phyloP scores from a whole-genome alignment of 2,113 vertebrate species.

The Istiophorus platypterus region DNA sequence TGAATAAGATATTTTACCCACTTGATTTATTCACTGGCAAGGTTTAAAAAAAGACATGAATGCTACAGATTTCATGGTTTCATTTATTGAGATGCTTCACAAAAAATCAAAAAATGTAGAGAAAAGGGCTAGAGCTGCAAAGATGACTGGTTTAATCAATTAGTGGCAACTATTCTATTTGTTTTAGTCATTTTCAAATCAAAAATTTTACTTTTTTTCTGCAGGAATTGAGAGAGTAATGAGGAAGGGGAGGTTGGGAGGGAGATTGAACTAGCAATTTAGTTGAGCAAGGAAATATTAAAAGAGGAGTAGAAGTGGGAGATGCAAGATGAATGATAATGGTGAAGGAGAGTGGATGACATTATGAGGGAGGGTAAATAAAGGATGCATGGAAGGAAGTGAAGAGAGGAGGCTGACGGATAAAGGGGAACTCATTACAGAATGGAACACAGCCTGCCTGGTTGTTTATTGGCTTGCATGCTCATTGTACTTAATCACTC shows the following conservation, averaged over 20 bases:
- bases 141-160: not conserved
- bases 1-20: not conserved
- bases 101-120: not conserved
- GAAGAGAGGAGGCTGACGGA: slow-evolving; percentile 49
- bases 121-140: no score
- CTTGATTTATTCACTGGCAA: not conserved
- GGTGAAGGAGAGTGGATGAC: slow-evolving; percentile 42
- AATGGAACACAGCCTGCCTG: slow-evolving; percentile 68
- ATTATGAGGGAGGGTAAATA: slow-evolving; percentile 70
- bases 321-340: slow-evolving; percentile 68
- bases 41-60: not conserved
- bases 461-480: slow-evolving; percentile 73
- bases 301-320: slow-evolving; percentile 41
- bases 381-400: slow-evolving; percentile 63
- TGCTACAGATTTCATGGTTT: not conserved
- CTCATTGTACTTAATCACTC: slow-evolving; percentile 74
- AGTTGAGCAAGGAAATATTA: slow-evolving; percentile 47
- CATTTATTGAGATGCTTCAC: not conserved
- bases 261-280: slow-evolving; percentile 33
- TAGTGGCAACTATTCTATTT: no score
- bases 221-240: slow-evolving; percentile 1
- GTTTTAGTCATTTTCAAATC: no score
- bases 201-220: slow-evolving; percentile 26
- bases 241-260: not conserved
- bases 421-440: slow-evolving; percentile 76